A percentile compares a stretch with the other conserved stretches of the same genome.
Evolutionary conservation across 2,797 vertebrate genomes (phyloP).

Genomic region (Stomatorhinus walkeri): DNA sequence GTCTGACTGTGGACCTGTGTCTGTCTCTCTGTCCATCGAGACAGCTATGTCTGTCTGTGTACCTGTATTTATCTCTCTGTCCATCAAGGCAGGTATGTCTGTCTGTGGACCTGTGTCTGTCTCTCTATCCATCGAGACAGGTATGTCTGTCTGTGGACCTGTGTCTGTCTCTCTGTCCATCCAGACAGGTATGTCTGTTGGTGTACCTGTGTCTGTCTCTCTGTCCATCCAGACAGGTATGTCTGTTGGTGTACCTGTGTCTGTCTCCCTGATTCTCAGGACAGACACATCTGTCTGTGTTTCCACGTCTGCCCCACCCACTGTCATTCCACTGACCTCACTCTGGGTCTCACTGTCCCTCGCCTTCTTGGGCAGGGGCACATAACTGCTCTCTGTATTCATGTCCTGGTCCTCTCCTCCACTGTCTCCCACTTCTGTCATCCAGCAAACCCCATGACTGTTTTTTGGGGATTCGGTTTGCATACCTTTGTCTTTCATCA

Average conservation of each 20-base stretch:
- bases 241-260: neutral
- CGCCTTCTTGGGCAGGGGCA: neutral
- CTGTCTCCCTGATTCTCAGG: slow-evolving; percentile 32
- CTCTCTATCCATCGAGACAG: slow-evolving; percentile 16
- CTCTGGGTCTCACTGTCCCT: slow-evolving; percentile 45
- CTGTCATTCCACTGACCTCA: slow-evolving; percentile 16
- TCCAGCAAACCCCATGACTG: neutral
- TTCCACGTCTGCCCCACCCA: slow-evolving; percentile 29
- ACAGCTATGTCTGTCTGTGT: neutral
- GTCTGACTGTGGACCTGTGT: neutral
- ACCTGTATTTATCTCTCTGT: slow-evolving; percentile 29
- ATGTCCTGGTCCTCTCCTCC: neutral
- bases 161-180: neutral
- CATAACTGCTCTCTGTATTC: neutral
- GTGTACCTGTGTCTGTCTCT: slow-evolving; percentile 28
- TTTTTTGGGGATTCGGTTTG: neutral
- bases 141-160: neutral
- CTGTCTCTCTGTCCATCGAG: neutral
- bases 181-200: neutral
- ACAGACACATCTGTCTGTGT: neutral
- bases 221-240: neutral
- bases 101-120: neutral
- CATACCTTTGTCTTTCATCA: slow-evolving; percentile 2
- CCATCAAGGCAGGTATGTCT: neutral
- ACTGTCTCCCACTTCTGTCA: neutral